Base-by-base conservation (phyloP, 1,140 invertebrate species). In the Thalassaphorura encarpata region DNA sequence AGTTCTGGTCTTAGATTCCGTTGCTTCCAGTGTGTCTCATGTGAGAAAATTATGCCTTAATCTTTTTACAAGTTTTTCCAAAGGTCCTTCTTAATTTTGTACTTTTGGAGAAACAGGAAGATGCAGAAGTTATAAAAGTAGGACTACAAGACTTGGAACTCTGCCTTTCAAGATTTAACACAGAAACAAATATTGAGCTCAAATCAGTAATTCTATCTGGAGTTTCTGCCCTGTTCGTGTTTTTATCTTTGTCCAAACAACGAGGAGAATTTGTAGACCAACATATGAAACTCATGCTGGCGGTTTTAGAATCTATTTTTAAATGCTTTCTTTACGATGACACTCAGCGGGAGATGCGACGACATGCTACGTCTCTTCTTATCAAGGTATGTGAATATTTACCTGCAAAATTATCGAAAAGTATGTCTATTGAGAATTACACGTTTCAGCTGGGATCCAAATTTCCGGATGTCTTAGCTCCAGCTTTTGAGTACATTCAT, bases 151-250 rank as follows among this genome's bases (percentile, higher is more conserved):
- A 63, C 24, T 42, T 60, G 2, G 57, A 60, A 21, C 45, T 42
- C 2, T 60, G 54, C 29, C 54, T 23, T 28, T 18, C 21, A 21
- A 56, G 53, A n/a, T 63, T 56, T 50, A 40, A 41, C 11, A 13
- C 6, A 5, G 57, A 60, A 53, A 49, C 28, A 27, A 28, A 40
- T 47, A 28, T 63, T 13, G 41, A 60, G 41, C 21, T 52, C 3
- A 63, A 63, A 42, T 63, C 61, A 18, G 40, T 36, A 28, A 58
- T 63, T 18, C 31, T 63, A 1, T 63, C 61, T 3, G 48, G 43
- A 31, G 61, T 63, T 5, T 63, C 61, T 2, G 54, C 53, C 1
- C 31, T 63, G 2, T 63, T 63, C 48, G 49, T 52, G 3, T 63
- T 63, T 36, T 31, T 63, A 11, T 43, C 51, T 1, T 42, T 60